A percentile compares a stretch with the other conserved stretches of the same genome.
Conservation (phyloP, 2,888 invertebrate species). For the Brachyptera putata region DNA sequence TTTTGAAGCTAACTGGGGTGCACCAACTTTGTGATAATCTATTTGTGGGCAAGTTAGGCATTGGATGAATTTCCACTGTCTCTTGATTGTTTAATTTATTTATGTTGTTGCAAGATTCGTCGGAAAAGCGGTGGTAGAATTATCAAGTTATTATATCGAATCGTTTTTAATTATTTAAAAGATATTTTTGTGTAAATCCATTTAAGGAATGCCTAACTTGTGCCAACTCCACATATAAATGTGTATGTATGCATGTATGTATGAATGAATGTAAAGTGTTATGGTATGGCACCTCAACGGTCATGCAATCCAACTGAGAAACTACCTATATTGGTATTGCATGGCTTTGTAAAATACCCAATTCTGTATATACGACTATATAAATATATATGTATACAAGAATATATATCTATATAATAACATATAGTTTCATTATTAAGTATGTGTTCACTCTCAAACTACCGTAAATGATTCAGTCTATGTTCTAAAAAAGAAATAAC, state of each 20-base stretch:
- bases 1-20: conserved; percentile 11
- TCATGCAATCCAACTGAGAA: conserved; percentile 21
- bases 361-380: not conserved
- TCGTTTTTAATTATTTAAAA: not conserved
- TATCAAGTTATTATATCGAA: not conserved
- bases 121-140: not conserved
- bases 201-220: conserved; percentile 14
- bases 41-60: conserved; percentile 8
- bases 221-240: conserved; percentile 24
- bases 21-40: conserved; percentile 8
- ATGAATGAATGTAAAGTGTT: no score
- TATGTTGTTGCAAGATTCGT: not conserved
- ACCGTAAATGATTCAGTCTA: not conserved
- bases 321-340: conserved; percentile 13
- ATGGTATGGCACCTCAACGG: conserved; percentile 21
- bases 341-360: conserved; percentile 10
- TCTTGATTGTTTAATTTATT: not conserved
- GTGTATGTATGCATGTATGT: conserved; percentile 23
- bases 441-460: not conserved
- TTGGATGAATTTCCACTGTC: conserved; percentile 1
- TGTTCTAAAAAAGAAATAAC: no score
- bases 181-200: conserved; percentile 4
- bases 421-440: conserved; percentile 6
- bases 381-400: conserved; percentile 2
- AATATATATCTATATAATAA: conserved; percentile 2